Evolutionary conservation across 2,113 vertebrate species (phyloP).

Genomic region (Dascyllus trimaculatus): DNA sequence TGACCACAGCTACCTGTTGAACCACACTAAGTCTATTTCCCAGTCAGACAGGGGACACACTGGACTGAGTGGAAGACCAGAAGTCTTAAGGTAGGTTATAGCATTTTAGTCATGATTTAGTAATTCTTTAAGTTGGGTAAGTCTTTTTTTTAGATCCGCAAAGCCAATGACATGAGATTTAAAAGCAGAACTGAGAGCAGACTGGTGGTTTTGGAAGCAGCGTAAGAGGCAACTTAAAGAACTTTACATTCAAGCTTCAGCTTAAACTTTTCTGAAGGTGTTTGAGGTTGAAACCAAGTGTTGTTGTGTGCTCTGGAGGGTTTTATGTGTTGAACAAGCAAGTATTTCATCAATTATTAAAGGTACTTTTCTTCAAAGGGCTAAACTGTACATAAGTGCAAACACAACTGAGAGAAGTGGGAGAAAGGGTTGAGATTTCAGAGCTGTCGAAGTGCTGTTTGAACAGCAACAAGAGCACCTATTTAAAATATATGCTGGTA

Average conservation of each 20-base stretch:
- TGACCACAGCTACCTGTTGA: constrained; percentile 2
- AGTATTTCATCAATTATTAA: constrained; percentile 32
- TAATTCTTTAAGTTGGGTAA: too few species aligned
- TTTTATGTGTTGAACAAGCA: constrained; percentile 16
- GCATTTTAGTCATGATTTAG: not conserved
- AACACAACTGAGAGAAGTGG: not conserved
- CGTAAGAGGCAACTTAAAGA: too few species aligned
- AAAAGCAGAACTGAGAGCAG: not conserved
- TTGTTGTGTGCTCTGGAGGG: not conserved
- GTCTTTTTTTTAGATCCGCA: too few species aligned
- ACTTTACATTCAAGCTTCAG: too few species aligned
- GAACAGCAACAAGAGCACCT: too few species aligned
- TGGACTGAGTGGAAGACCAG: constrained; percentile 25
- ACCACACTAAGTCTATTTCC: not conserved
- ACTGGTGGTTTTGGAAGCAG: not conserved
- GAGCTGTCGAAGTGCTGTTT: too few species aligned
- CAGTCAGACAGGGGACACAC: not conserved
- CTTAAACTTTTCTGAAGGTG: not conserved
- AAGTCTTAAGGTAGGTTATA: constrained; percentile 16
- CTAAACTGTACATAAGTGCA: not conserved
- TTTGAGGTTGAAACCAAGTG: not conserved
- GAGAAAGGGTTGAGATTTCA: not conserved
- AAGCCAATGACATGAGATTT: not conserved
- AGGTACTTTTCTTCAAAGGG: constrained; percentile 19
- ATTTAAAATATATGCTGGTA: too few species aligned